Evolutionary conservation across 2,113 vertebrate genomes (phyloP), one percentile per base, ranked within the genome.

Genomic region (Cacatua alba): DNA sequence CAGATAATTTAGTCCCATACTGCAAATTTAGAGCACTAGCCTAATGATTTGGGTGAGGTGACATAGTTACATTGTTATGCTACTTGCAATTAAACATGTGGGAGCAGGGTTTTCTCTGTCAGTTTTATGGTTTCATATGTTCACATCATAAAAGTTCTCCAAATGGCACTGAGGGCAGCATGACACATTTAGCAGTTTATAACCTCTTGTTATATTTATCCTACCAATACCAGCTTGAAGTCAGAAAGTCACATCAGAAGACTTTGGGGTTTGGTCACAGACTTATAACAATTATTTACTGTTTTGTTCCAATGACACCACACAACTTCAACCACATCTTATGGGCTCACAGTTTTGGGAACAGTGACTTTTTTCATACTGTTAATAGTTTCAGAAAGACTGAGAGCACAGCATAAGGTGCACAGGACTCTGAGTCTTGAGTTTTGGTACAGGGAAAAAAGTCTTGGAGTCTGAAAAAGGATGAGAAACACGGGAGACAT

Each of bases 111-210:
- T 91, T 94, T 91, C 21, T 49, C 90, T 92, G 16, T 35, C 8
- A 35, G 29, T 83, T 97, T 96, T 92, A 72, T 63, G 13, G 60
- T 84, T 97, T 96, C 80, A 26, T 41, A 51, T 49, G 20, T 88
- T 86, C 20, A 24, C 1, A 0, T 35, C 86, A 92, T 83, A 67
- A 79, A 57, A 19, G 29, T 90, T 72, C 57, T 92, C 37, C 70
- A 79, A n/a, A 55, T 75, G 82, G 81, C 82, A 81, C 60, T 82
- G 84, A 97, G 95, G 68, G 82, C 80, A 88, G 72, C 11, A 57
- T 31, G 68, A 71, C 31, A 83, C 75, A 51, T 3, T 46, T 82
- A 92, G 74, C 39, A 89, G 69, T 97, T 96, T 94, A 85, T 75
- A 92, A 82, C 17, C 41, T 49, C 60, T 55, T 93, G 81, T 62